Base-by-base conservation (phyloP, 2,888 invertebrate species). In the Chaetoderma sp. region DNA sequence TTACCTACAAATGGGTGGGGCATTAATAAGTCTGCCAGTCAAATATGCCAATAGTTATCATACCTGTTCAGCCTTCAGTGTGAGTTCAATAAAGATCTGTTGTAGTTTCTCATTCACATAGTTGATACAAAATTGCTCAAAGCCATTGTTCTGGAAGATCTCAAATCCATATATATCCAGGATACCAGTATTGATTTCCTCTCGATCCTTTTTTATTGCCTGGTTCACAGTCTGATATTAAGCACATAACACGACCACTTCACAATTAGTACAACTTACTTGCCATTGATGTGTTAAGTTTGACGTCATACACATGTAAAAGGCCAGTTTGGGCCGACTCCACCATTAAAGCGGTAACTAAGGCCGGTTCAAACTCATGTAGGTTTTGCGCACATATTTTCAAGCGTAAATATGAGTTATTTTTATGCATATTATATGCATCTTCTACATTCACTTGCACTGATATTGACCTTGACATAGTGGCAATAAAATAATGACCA, bases 111-210 rank as follows among this genome's bases (percentile, higher is more conserved):
- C 92, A 80, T 92, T 92, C 23, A 92, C 91, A 78, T 90, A 92
- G 80, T 92, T 92, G 63, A 92, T 91, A 81, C 91, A 91, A 80
- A 92, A 91, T 81, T 92, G 91, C 77, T 92, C 91, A 83, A 92
- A 92, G 23, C 91, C 91, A 80, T 92, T 92, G 76, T 88, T 88
- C 49, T 90, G 89, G 78, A 92, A 91, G 65, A 92, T 91, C 82
- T 92, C 92, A 80, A 92, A 92, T 1, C 92, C 92, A 77, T 92
- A 92, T 75, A 92, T 92, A 77, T 92, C 92, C 67, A 92, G 83
- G 77, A 92, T 91, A 52, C 91, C 91, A 30, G 90, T 87, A 68
- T 89, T 90, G 59, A 86, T 77, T 49, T 84, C 82, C 44, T 88
- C 88, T 47, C 82, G 70, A 10, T 86, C 83, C 4, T 89, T 89